A percentile compares a stretch with the other conserved stretches of the same genome.
Conservation (phyloP, 2,113 vertebrate species). For the Cochlearius cochlearius region DNA sequence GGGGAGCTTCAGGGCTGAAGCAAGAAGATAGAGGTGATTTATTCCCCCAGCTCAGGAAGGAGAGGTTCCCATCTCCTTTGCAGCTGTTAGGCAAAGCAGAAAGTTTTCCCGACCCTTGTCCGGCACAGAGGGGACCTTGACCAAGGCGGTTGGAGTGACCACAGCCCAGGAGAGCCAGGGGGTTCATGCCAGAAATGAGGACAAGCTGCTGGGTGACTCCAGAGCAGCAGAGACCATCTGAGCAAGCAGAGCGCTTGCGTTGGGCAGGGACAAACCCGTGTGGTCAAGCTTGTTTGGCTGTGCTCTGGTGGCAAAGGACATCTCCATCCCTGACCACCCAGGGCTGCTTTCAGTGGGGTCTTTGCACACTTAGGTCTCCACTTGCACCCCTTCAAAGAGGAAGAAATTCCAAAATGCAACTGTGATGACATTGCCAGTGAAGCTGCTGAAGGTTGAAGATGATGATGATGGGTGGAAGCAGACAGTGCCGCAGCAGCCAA, state of each 20-base stretch:
- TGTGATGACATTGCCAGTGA: rapidly evolving
- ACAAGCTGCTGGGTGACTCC: background rate
- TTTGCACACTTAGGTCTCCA: background rate
- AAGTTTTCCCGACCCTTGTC: background rate
- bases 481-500: rapidly evolving
- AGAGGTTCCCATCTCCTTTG: background rate
- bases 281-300: background rate
- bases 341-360: background rate
- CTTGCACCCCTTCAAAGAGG: background rate
- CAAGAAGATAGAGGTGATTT: background rate
- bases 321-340: background rate
- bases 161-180: background rate
- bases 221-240: background rate
- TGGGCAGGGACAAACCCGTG: background rate
- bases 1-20: background rate
- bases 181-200: background rate
- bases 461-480: rapidly evolving
- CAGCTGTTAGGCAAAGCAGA: background rate
- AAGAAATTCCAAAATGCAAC: background rate
- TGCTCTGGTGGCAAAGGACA: background rate
- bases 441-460: background rate
- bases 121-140: background rate
- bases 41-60: background rate
- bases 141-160: background rate
- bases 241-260: background rate